Percentiles rank a stretch among this genome's conserved stretches.
phyloP scores from a whole-genome alignment of 1,140 invertebrate genomes.

The Neomicropteryx cornuta region DNA sequence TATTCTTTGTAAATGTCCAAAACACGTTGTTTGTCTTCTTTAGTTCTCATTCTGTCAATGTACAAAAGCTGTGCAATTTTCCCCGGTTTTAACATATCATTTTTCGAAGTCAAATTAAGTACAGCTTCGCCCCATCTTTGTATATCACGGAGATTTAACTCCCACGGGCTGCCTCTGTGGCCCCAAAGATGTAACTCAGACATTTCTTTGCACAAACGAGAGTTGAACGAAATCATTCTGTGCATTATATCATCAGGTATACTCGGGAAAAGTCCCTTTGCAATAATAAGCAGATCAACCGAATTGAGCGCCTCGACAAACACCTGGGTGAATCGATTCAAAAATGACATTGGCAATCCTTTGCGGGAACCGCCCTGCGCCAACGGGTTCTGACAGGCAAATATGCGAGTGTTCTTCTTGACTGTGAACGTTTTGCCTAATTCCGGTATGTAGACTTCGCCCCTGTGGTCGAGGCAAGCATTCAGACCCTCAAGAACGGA shows the following conservation, averaged over 20 bases:
- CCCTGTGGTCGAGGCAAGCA: conserved; percentile 95
- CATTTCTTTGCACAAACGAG: conserved; percentile 50
- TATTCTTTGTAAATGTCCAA: conserved; percentile 44
- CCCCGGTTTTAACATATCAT: conserved; percentile 39
- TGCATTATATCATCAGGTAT: conserved; percentile 44
- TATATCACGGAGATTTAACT: conserved; percentile 94
- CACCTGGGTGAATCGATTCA: conserved; percentile 97
- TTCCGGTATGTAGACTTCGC: conserved; percentile 94
- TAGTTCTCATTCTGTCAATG: conserved; percentile 66
- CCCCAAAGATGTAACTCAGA: conserved; percentile 55
- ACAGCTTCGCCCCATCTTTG: conserved; percentile 81
- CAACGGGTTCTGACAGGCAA: conserved; percentile 98
- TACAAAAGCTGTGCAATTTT: conserved; percentile 69
- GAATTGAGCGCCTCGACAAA: conserved; percentile 72
- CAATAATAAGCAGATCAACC: conserved; percentile 61
- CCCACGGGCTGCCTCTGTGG: conserved; percentile 78
- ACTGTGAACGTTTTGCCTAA: conserved; percentile 79
- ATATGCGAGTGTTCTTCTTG: conserved; percentile 69
- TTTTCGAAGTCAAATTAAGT: conserved; percentile 21
- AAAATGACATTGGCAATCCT: conserved; percentile 91
- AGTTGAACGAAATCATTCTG: conserved; percentile 76
- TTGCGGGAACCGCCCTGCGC: conserved; percentile 90
- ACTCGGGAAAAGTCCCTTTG: conserved; percentile 41
- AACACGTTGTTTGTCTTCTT: conserved; percentile 57
- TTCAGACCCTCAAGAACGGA: conserved; percentile 97